Evolutionary conservation across 2,797 vertebrate genomes (phyloP).

Genomic region (Hydrolagus colliei): DNA sequence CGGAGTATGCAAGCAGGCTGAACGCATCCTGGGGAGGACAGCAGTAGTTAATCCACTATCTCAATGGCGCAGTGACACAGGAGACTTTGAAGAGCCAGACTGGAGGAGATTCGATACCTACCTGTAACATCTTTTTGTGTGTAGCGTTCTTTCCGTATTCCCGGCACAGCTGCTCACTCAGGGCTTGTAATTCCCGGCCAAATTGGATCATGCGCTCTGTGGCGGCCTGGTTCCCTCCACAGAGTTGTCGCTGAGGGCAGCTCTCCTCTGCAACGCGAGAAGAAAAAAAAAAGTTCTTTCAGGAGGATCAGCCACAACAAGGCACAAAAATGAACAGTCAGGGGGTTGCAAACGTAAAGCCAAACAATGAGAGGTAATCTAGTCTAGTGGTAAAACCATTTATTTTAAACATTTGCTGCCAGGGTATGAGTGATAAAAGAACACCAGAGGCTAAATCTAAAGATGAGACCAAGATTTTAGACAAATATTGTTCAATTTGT

Average conservation of each 20-base stretch:
- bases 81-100: background rate
- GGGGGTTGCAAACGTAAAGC: no score
- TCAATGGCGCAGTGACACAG: no score
- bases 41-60: background rate
- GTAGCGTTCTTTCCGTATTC: conserved; percentile 85
- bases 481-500: no score
- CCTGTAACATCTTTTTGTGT: conserved; percentile 96
- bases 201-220: conserved; percentile 97
- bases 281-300: conserved; percentile 8
- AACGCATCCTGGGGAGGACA: conserved; percentile 77
- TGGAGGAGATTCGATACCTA: conserved; percentile 57
- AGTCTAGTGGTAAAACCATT: no score
- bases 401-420: no score
- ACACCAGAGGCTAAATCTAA: no score
- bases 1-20: conserved; percentile 91
- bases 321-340: no score
- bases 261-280: conserved; percentile 63
- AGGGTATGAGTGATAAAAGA: no score
- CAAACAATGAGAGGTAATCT: no score
- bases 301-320: no score
- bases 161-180: conserved; percentile 84
- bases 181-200: conserved; percentile 83
- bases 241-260: conserved; percentile 79
- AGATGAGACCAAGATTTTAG: no score
- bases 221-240: conserved; percentile 87